Base-by-base conservation (phyloP, 2,113 vertebrate species). In the Ardeotis arabs region DNA sequence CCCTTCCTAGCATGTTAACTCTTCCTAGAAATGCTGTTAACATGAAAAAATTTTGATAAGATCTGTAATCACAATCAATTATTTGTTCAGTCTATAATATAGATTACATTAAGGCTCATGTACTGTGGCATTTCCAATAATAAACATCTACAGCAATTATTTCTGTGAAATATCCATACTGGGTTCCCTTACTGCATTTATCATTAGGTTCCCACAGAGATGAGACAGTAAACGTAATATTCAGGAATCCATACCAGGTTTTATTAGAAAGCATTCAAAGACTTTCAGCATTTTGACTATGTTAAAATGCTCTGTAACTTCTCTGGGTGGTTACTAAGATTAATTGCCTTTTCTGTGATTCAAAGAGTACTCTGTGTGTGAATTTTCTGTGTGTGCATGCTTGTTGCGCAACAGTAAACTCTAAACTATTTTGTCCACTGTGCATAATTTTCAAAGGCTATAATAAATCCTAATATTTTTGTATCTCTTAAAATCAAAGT, bases 321-420 rank as follows among this genome's bases (percentile, higher is more conserved):
- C 56, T 84, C 29, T 69, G 19, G 79, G 75, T 6, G 31, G 78
- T 93, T 93, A 63, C 49, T 33, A 82, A 91, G 93, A 86, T 95
- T 94, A 96, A 94, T 93, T 92, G 78, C 63, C 50, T 93, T 93
- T 94, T 78, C 62, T 93, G 64, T 70, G 59, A 91, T 73, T 84
- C 73, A 55, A 44, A 84, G 69, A 69, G 24, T 73, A 37, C 62
- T 85, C 52, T 70, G 45, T 75, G 49, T 91, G 66, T 72, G 83
- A 76, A 82, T 90, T 91, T 94, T 75, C 70, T 86, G 45, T 62
- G 18, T 52, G 10, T 41, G 60, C 80, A 31, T 39, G 47, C 41
- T 81, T 70, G 12, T 93, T 93, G 41, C 66, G 66, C 68, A 84
- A 24, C 37, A 73, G 33, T 78, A 84, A 95, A 82, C 66, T 75